These are phyloP conservation scores for Myiopsitta monachus DNA, from an alignment of 2,113 vertebrate genomes.

Conservation along the genomic window DNA sequence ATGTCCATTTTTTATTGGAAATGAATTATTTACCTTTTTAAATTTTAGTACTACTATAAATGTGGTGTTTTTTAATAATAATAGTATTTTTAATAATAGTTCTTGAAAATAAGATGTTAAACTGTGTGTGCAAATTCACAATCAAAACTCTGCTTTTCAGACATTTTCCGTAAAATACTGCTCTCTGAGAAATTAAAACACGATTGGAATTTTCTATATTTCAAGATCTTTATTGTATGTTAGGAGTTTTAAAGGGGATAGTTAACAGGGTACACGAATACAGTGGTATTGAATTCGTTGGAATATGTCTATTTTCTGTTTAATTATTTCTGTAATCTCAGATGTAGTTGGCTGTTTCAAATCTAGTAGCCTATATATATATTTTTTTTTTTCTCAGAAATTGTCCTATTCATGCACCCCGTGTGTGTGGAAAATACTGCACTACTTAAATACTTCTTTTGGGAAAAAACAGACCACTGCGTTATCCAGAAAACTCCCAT, in stretches of 20 bases:
- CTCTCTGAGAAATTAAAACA: neutral
- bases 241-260: neutral
- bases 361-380: neutral
- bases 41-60: neutral
- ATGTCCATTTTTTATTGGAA: neutral
- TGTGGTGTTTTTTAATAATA: neutral
- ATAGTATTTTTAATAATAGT: neutral
- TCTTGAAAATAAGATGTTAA: neutral
- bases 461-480: neutral
- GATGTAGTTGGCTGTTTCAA: neutral
- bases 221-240: neutral
- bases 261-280: neutral
- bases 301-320: neutral
- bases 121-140: neutral
- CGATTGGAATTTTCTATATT: neutral
- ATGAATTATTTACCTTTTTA: neutral
- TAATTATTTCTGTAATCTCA: neutral
- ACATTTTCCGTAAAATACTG: neutral
- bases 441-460: neutral
- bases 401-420: neutral
- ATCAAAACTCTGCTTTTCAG: neutral
- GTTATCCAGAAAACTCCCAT: fast-evolving
- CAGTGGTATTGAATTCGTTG: neutral
- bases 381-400: neutral
- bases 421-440: neutral